Evolutionary conservation across 2,797 vertebrate species (phyloP).

Genomic region (Rhincodon typus): DNA sequence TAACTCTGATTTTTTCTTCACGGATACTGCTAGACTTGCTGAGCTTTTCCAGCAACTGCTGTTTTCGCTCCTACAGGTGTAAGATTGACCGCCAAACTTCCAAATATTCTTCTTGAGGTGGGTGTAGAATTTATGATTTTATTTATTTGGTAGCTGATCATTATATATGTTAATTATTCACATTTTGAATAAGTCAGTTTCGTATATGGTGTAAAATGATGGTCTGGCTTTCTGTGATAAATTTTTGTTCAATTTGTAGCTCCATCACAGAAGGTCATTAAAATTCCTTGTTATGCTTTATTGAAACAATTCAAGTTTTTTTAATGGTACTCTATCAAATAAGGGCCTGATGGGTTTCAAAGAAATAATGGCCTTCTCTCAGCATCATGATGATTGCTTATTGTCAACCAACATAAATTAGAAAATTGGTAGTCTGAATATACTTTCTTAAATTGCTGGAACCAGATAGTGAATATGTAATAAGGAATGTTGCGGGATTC

Average conservation of each 20-base stretch:
- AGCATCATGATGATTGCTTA: background rate
- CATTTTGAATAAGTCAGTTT: background rate
- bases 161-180: background rate
- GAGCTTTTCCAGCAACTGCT: too few relatives aligned
- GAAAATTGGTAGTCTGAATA: background rate
- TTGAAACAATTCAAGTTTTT: background rate
- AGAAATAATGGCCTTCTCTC: background rate
- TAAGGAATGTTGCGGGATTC: background rate
- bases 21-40: too few relatives aligned
- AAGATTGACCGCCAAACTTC: background rate
- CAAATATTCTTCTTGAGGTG: background rate
- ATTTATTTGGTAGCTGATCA: background rate
- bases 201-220: background rate
- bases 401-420: background rate
- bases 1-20: too few relatives aligned
- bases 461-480: background rate
- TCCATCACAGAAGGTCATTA: background rate
- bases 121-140: background rate
- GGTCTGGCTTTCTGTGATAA: background rate
- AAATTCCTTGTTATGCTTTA: background rate
- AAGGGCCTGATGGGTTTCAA: background rate
- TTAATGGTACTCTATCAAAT: background rate
- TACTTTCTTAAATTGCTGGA: background rate
- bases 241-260: background rate
- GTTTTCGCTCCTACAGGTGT: background rate